Base-by-base conservation (phyloP, 2,888 invertebrate species). In the Fragum sueziense region DNA sequence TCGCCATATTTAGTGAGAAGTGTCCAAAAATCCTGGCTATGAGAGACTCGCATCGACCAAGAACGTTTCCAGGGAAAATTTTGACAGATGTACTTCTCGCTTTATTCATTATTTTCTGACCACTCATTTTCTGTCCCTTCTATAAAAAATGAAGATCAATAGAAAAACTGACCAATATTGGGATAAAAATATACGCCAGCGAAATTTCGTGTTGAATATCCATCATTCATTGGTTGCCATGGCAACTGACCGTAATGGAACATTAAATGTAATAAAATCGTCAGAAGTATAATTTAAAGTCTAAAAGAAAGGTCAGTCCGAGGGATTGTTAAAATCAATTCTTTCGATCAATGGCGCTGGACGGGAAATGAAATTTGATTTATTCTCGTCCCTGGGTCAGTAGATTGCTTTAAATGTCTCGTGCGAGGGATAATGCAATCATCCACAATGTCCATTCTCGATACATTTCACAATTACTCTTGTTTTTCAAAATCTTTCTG, bases 201-300 rank as follows among this genome's bases (percentile, higher is more conserved):
- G 84, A 84, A n/a, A 82, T 79, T 82, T 84, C 84, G 81, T 82
- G 81, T 82, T 76, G 79, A 84, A 81, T 81, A 84, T 81, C 84
- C 82, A 84, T 84, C 84, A 84, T 82, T 84, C 84, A 80, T 47
- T 47, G 57, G 84, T 84, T 70, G 34, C 81, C 81, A 84, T 75
- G 79, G 81, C 61, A 82, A 84, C 84, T 41, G 79, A 77, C 80
- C 81, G 82, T 84, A 84, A 82, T 84, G 81, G 84, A 84, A 84
- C 84, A 82, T 84, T 82, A 84, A 84, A 84, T 84, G 84, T 84
- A 84, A 84, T 84, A 84, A 84, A 84, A 84, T 84, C 77, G 84
- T 79, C 81, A 81, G 81, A 84, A 77, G 84, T 80, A 84, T 84
- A 84, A 84, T 84, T 84, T 84, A 79, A 84, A 79, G 74, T 79